Percentiles rank a stretch among this genome's conserved stretches.
phyloP scores from a whole-genome alignment of 2,888 invertebrate genomes.

The Phyllotreta cruciferae region DNA sequence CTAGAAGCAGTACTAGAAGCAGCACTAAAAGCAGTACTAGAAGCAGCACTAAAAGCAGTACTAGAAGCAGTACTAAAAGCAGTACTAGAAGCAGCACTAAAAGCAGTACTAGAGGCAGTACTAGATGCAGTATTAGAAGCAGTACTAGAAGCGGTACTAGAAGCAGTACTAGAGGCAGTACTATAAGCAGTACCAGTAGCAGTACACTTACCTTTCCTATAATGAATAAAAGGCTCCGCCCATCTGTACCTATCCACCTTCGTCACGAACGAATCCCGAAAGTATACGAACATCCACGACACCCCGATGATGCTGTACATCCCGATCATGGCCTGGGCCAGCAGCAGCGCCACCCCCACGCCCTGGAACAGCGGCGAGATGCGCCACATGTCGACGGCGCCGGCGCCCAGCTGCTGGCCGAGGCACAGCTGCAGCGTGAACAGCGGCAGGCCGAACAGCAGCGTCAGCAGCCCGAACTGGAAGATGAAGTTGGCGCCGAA shows the following conservation, averaged over 20 bases:
- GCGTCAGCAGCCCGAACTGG: conserved; percentile 84
- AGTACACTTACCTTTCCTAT: conserved; percentile 70
- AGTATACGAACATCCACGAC: conserved; percentile 91
- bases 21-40: too few relatives aligned
- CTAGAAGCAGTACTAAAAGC: too few relatives aligned
- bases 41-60: too few relatives aligned
- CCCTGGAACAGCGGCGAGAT: conserved; percentile 92
- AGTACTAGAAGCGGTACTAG: too few relatives aligned
- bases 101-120: too few relatives aligned
- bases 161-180: too few relatives aligned
- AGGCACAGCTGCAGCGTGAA: conserved; percentile 85
- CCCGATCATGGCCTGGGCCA: conserved; percentile 82
- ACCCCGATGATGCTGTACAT: conserved; percentile 87
- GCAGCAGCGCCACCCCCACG: conserved; percentile 81
- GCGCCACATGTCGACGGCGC: conserved; percentile 91
- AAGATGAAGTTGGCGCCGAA: conserved; percentile 89
- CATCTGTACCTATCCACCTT: conserved; percentile 80
- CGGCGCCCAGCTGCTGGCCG: conserved; percentile 83
- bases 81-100: too few relatives aligned
- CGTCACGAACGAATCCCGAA: conserved; percentile 85
- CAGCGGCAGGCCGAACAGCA: conserved; percentile 75
- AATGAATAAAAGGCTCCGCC: conserved; percentile 77
- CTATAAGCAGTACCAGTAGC: too few relatives aligned
- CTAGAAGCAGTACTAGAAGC: too few relatives aligned
- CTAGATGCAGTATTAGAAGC: too few relatives aligned